Evolutionary conservation across 2,113 vertebrate species (phyloP).

Genomic region (Mobula hypostoma): DNA sequence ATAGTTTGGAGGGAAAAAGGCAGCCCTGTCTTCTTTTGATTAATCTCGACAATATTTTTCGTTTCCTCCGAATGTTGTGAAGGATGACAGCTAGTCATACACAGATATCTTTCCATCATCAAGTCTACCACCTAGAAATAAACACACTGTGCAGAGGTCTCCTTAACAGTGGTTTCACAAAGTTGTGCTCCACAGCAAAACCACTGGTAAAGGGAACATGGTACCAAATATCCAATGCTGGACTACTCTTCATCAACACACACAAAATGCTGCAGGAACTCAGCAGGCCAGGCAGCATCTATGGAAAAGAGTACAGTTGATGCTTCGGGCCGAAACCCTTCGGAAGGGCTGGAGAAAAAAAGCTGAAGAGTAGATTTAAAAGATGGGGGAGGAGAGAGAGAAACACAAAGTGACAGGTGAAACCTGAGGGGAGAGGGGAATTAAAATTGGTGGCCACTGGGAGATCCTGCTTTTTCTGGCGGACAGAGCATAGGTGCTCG

Average conservation of each 20-base stretch:
- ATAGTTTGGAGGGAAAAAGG: not conserved
- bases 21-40: slow-evolving; percentile 24
- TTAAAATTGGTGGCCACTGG: no score
- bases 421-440: no score
- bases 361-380: no score
- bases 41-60: slow-evolving; percentile 3
- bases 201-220: not conserved
- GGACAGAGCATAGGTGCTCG: no score
- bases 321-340: no score
- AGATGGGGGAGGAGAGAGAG: no score
- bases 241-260: not conserved
- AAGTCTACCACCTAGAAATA: not conserved
- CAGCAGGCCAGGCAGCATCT: no score
- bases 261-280: no score
- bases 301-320: no score
- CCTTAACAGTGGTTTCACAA: not conserved
- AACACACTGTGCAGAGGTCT: not conserved
- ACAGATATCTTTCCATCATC: not conserved
- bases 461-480: no score
- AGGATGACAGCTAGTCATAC: not conserved
- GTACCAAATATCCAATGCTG: not conserved
- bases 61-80: slow-evolving; percentile 11
- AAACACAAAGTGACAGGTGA: no score
- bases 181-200: not conserved
- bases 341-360: no score